Evolutionary conservation across 2,888 invertebrate genomes (phyloP).

Genomic region (Tortrix viridana): DNA sequence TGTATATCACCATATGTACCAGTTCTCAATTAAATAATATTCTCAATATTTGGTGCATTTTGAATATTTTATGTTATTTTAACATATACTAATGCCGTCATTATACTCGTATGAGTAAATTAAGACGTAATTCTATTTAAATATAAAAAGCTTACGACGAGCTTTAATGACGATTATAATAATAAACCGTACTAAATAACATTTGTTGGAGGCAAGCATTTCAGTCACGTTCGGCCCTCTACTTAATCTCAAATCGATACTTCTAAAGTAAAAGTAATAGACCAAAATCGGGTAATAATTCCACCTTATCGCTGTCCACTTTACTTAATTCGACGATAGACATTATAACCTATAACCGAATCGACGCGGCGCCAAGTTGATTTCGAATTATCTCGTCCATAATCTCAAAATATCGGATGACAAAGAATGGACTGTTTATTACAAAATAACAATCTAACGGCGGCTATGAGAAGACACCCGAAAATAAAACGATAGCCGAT

Average conservation of each 20-base stretch:
- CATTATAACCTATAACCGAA: slow-evolving; percentile 63
- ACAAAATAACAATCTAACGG: slow-evolving; percentile 78
- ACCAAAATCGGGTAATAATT: slow-evolving; percentile 55
- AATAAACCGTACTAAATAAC: slow-evolving; percentile 28
- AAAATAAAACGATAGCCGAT: slow-evolving; percentile 75
- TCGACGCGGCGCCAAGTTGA: slow-evolving; percentile 67
- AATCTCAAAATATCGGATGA: slow-evolving; percentile 79
- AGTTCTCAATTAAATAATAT: too few relatives aligned
- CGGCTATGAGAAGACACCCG: slow-evolving; percentile 70
- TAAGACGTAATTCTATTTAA: background rate
- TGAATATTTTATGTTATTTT: too few relatives aligned
- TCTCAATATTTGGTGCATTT: too few relatives aligned
- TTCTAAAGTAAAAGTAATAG: slow-evolving; percentile 51
- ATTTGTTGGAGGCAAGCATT: slow-evolving; percentile 26
- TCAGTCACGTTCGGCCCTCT: slow-evolving; percentile 30
- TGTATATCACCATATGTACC: too few relatives aligned
- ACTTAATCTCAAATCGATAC: slow-evolving; percentile 39
- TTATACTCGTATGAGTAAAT: too few relatives aligned
- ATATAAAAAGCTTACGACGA: slow-evolving; percentile 1
- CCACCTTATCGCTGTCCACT: slow-evolving; percentile 45
- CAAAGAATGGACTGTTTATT: slow-evolving; percentile 82
- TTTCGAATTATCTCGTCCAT: slow-evolving; percentile 63
- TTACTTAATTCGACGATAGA: slow-evolving; percentile 61
- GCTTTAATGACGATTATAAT: slow-evolving; percentile 14
- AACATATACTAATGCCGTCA: too few relatives aligned